A percentile compares a stretch with the other conserved stretches of the same genome.
These are phyloP conservation scores for Augiades crinisus DNA, from an alignment of 2,888 invertebrate genomes.

Conservation along the genomic window DNA sequence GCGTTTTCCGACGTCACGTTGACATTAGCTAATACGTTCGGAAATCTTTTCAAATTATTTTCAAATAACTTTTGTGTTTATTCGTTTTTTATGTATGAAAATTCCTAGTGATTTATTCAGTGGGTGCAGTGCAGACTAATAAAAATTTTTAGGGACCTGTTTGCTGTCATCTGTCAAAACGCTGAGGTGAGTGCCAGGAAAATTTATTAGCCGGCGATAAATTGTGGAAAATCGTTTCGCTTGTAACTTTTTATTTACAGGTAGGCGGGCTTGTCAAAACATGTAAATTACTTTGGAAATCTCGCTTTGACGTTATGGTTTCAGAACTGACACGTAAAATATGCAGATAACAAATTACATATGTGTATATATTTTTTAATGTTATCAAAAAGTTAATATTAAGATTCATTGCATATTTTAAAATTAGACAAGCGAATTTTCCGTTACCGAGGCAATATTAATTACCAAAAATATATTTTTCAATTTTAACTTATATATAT, in stretches of 20 bases:
- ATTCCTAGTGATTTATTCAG: conserved; percentile 42
- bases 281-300: conserved; percentile 1
- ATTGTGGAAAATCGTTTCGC: conserved; percentile 28
- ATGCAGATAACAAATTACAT: not conserved
- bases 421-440: too few species aligned
- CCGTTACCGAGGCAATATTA: too few species aligned
- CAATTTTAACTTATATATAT: too few species aligned
- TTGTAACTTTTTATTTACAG: conserved; percentile 27
- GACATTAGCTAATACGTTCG: conserved; percentile 42
- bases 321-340: not conserved
- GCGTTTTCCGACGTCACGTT: conserved; percentile 37
- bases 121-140: conserved; percentile 49
- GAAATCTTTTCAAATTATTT: conserved; percentile 7
- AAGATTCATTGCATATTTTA: too few species aligned
- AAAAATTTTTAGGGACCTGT: conserved; percentile 44
- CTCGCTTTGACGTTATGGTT: conserved; percentile 1
- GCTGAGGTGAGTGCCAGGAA: conserved; percentile 56
- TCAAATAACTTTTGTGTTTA: not conserved
- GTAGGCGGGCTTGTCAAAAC: conserved; percentile 24
- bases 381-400: too few species aligned
- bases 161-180: conserved; percentile 65
- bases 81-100: conserved; percentile 12
- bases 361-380: too few species aligned
- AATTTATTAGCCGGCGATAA: conserved; percentile 38
- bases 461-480: too few species aligned